Evolutionary conservation across 2,797 vertebrate species (phyloP).

Genomic region (Saxicola maurus): DNA sequence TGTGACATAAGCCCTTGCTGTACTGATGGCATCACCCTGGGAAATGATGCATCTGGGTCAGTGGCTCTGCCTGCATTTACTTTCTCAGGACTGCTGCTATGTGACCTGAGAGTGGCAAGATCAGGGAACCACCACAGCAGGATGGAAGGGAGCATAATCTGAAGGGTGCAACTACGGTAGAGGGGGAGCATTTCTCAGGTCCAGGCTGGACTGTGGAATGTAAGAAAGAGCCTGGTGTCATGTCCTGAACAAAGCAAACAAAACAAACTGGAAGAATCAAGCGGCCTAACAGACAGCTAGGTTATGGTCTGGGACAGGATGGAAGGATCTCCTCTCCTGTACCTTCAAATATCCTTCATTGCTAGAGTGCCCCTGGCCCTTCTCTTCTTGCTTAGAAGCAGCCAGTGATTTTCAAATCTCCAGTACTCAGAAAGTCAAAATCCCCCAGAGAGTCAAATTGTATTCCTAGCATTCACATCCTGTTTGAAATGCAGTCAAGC

Average conservation of each 20-base stretch:
- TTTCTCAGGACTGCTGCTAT: not conserved
- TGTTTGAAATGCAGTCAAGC: not conserved
- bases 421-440: not conserved
- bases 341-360: not conserved
- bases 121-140: not conserved
- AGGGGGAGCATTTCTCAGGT: not conserved
- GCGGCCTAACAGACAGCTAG: not conserved
- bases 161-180: fast-evolving
- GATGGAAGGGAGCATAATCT: fast-evolving
- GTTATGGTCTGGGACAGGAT: not conserved
- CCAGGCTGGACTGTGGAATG: not conserved
- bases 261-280: not conserved
- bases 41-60: not conserved
- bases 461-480: not conserved
- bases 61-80: not conserved
- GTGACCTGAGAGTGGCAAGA: not conserved
- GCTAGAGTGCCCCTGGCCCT: not conserved
- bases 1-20: not conserved
- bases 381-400: not conserved
- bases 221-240: not conserved
- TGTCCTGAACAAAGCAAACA: not conserved
- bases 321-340: not conserved
- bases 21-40: not conserved
- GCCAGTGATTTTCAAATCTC: not conserved
- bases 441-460: not conserved